Percentiles rank a stretch among this genome's conserved stretches.
Conservation (phyloP, 2,113 vertebrate species). For the Pelodiscus sinensis region DNA sequence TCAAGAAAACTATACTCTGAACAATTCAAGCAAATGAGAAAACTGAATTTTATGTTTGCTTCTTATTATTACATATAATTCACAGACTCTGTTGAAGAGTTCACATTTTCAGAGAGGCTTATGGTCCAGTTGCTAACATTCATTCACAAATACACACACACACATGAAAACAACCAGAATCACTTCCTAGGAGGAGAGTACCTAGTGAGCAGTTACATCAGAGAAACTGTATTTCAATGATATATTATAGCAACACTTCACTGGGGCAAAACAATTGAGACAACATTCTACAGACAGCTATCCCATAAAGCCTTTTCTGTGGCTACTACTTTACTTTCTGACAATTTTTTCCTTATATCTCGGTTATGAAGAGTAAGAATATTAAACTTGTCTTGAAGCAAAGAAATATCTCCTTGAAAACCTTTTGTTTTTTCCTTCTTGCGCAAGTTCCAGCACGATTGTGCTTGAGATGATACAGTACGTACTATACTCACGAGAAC, state of each 20-base stretch:
- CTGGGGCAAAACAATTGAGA: constrained; percentile 4
- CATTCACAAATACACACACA: neutral
- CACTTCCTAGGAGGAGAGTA: neutral
- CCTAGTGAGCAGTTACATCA: neutral
- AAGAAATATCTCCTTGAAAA: constrained; percentile 1
- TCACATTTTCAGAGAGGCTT: neutral
- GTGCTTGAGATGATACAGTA: neutral
- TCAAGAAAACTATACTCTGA: neutral
- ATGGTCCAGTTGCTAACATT: neutral
- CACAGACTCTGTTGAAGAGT: neutral
- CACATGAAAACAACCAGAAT: neutral
- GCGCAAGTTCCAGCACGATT: neutral
- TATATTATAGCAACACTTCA: constrained; percentile 25
- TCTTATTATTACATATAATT: neutral
- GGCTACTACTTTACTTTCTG: neutral
- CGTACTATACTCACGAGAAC: neutral
- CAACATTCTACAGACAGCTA: constrained; percentile 14
- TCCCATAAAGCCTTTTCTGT: constrained; percentile 19
- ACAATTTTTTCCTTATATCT: too few species aligned
- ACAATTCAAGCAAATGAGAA: neutral
- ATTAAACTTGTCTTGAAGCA: neutral
- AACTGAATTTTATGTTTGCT: neutral
- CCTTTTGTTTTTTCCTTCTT: neutral
- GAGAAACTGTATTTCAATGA: constrained; percentile 32
- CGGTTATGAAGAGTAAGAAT: neutral